phyloP scores from a whole-genome alignment of 2,113 vertebrate species.

The Symphodus melops region DNA sequence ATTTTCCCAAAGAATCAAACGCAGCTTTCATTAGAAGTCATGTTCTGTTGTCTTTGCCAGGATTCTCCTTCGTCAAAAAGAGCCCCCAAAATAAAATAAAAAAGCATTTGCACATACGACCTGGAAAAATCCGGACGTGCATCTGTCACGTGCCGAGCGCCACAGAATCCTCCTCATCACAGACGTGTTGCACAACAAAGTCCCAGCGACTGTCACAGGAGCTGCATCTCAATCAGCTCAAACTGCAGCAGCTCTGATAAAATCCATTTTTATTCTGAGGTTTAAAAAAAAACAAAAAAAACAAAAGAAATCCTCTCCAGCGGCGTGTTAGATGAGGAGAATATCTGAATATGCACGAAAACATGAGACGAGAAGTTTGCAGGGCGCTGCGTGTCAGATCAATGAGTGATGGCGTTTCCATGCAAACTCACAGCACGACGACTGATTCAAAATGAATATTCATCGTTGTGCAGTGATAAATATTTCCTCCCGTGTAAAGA shows the following conservation, averaged over 20 bases:
- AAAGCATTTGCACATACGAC: not conserved
- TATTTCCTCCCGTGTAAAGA: conserved; percentile 11
- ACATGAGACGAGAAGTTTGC: not conserved
- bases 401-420: conserved; percentile 34
- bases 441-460: conserved; percentile 41
- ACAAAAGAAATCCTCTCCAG: too few species aligned
- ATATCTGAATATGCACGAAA: conserved; percentile 18
- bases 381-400: conserved; percentile 10
- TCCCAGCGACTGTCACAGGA: conserved; percentile 9
- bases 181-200: conserved; percentile 1
- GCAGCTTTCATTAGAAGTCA: conserved; percentile 32
- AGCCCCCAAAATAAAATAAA: too few species aligned
- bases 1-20: conserved; percentile 17
- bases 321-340: not conserved
- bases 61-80: not conserved
- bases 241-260: conserved; percentile 19
- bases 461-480: conserved; percentile 19
- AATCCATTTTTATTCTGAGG: conserved; percentile 29
- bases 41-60: conserved; percentile 1
- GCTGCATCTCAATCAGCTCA: conserved; percentile 27
- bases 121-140: too few species aligned
- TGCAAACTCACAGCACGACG: conserved; percentile 13
- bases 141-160: too few species aligned
- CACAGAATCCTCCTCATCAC: not conserved
- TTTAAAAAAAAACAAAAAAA: too few species aligned